These are phyloP conservation scores for Corvus moneduloides DNA, from an alignment of 2,113 vertebrate species.

Conservation along the genomic window DNA sequence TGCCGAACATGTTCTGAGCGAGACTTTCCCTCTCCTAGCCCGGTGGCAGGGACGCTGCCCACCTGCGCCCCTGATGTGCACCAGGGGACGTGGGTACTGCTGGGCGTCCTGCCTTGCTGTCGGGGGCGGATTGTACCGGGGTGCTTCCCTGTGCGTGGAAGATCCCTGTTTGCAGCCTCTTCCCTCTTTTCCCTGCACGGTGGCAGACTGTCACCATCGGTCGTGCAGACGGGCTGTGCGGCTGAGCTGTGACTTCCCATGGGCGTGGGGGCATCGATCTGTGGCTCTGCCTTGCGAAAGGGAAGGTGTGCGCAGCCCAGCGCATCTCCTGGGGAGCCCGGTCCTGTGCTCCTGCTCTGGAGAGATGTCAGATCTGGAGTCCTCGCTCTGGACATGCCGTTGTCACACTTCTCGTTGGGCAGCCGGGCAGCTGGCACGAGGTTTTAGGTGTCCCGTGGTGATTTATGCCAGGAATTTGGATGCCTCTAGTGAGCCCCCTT, in stretches of 20 bases:
- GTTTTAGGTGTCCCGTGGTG: neutral
- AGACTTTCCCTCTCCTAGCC: neutral
- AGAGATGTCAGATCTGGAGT: neutral
- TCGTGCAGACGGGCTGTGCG: neutral
- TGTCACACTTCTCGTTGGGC: neutral
- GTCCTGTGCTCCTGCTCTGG: neutral
- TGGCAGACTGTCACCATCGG: neutral
- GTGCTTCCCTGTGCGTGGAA: neutral
- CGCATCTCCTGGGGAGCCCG: rapidly evolving
- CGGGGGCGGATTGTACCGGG: neutral
- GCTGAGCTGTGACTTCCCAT: neutral
- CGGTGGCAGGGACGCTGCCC: neutral
- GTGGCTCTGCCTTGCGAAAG: neutral
- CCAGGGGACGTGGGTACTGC: rapidly evolving
- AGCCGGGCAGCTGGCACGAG: neutral
- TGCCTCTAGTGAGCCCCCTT: neutral
- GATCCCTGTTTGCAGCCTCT: neutral
- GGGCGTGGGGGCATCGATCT: neutral
- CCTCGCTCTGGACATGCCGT: rapidly evolving
- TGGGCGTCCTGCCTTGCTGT: neutral
- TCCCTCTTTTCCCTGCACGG: neutral
- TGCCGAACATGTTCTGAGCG: neutral
- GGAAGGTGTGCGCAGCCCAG: neutral
- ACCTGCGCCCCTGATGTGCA: neutral
- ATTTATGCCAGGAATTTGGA: neutral